Conservation (phyloP, 2,797 vertebrate genomes). For the Prunella strophiata region DNA sequence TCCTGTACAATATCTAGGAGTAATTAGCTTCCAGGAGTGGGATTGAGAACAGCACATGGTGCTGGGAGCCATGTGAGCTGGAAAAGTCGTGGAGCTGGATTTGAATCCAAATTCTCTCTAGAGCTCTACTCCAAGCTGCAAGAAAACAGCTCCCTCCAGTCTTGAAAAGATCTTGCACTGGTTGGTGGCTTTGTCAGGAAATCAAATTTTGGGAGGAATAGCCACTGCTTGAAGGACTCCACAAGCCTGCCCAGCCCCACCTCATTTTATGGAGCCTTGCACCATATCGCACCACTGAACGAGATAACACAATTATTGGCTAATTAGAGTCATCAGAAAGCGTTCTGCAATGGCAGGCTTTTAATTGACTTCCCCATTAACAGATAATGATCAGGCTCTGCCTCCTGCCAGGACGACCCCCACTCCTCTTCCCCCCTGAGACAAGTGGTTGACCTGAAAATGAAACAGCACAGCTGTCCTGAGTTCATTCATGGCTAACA, state of each 20-base stretch:
- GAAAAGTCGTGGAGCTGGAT: neutral
- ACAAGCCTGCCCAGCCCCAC: neutral
- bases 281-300: neutral
- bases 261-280: neutral
- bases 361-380: slow-evolving; percentile 73
- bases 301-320: slow-evolving; percentile 63
- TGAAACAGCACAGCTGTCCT: slow-evolving; percentile 15
- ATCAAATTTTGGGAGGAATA: accelerated
- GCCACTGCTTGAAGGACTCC: neutral
- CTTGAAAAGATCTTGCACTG: accelerated
- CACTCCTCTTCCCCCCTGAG: neutral
- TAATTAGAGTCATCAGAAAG: slow-evolving; percentile 71
- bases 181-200: neutral
- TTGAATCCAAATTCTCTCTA: neutral
- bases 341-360: slow-evolving; percentile 58
- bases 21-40: neutral
- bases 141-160: neutral
- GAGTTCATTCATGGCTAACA: neutral
- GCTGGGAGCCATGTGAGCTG: neutral
- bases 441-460: slow-evolving; percentile 5
- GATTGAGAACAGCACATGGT: neutral
- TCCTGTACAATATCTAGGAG: neutral
- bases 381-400: slow-evolving; percentile 54
- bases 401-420: slow-evolving; percentile 1
- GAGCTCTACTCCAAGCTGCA: neutral